These are phyloP conservation scores for Cyphomyrus discorhynchus DNA, from an alignment of 2,113 vertebrate genomes.

Conservation along the genomic window DNA sequence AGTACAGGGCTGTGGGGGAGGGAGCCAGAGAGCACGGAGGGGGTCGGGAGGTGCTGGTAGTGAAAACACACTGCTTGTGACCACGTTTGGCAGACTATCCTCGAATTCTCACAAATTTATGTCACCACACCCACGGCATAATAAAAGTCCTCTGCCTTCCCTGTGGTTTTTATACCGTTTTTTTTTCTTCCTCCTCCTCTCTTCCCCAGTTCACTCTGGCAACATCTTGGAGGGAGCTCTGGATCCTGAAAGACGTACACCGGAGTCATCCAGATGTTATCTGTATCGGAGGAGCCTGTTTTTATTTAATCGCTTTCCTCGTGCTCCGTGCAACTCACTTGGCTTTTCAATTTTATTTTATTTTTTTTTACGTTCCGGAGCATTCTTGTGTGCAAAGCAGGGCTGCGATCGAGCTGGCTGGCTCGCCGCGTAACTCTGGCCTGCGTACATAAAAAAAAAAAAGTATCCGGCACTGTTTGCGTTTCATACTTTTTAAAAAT, in stretches of 20 bases:
- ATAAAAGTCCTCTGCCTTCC: conserved; percentile 77
- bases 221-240: conserved; percentile 65
- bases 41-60: not conserved
- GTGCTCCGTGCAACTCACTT: conserved; percentile 51
- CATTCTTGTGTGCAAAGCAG: conserved; percentile 12
- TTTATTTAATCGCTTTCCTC: not conserved
- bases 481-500: not conserved
- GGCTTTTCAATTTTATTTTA: not conserved
- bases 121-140: conserved; percentile 74
- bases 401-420: not conserved
- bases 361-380: not conserved
- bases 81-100: conserved; percentile 69
- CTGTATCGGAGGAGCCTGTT: conserved; percentile 64
- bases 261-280: conserved; percentile 81
- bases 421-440: not conserved
- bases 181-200: conserved; percentile 62
- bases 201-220: conserved; percentile 62
- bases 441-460: not conserved
- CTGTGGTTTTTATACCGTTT: conserved; percentile 53
- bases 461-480: not conserved
- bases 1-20: not conserved
- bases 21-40: conserved; percentile 29
- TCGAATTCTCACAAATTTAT: conserved; percentile 71
- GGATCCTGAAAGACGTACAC: conserved; percentile 74
- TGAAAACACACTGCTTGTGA: conserved; percentile 77